These are phyloP conservation scores for Cavia porcellus DNA, from an alignment of 2,113 vertebrate species.

Conservation along the genomic window DNA sequence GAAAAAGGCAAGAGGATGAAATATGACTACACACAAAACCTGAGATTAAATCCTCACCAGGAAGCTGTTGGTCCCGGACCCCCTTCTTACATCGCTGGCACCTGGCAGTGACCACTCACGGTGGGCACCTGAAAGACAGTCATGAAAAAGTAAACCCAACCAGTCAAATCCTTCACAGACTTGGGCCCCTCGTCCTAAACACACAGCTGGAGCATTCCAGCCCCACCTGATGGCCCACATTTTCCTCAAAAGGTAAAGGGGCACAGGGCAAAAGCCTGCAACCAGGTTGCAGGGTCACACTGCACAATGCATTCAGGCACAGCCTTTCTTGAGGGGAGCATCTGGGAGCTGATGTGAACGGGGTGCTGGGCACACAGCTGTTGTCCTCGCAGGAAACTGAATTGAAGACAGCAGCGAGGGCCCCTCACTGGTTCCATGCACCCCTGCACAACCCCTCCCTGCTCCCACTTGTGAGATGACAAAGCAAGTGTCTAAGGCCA, in stretches of 20 bases:
- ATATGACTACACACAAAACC: background rate
- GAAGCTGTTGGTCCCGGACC: background rate
- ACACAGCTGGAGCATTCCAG: background rate
- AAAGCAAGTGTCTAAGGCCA: too few relatives aligned
- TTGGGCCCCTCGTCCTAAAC: background rate
- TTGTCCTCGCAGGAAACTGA: background rate
- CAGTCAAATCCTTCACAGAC: background rate
- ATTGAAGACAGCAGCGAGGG: background rate
- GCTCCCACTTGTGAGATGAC: background rate
- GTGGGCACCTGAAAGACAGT: background rate
- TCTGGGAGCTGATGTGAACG: background rate
- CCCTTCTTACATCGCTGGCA: background rate
- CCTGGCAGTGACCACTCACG: background rate
- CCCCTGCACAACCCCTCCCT: background rate
- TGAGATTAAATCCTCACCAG: background rate
- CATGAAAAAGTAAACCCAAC: background rate
- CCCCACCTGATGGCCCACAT: background rate
- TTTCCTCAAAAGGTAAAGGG: background rate
- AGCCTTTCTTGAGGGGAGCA: background rate
- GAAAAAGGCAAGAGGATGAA: background rate
- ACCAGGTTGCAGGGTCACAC: too few relatives aligned
- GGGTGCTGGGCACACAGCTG: background rate
- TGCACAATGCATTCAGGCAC: fast-evolving
- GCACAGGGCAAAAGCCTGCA: background rate
- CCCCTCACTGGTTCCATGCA: background rate